Base-by-base conservation (phyloP, 2,113 vertebrate species). In the Ovis canadensis region DNA sequence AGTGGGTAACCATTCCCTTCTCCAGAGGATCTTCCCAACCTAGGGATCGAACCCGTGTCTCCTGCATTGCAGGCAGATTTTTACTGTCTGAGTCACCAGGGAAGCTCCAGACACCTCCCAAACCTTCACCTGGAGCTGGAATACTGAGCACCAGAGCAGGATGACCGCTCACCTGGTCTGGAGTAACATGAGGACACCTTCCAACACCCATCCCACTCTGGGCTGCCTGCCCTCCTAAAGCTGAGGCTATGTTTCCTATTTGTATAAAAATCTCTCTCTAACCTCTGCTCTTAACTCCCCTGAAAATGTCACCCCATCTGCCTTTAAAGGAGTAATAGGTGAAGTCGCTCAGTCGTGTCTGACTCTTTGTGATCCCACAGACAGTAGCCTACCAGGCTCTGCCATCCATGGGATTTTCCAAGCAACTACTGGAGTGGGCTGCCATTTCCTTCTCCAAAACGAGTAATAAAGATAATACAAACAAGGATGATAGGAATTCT, bases 141-240 rank as follows among this genome's bases (percentile, higher is more conserved):
- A 14, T 3, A 25, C 17, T 2, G 45, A 31, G 21, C 10, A 13
- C 7, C 45, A 17, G 45, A 2, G 27, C 7, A 7, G 67, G 0
- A 1, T 50, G 83, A 55, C 57, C 4, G 74, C 48, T 48, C 31
- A 3, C 33, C 60, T 55, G 33, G 6, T 17, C 81, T 52, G 71
- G n/a, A 67, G 15, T 29, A 12, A 23, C 33, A 9, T 3, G 1
- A 62, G 33, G n/a, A 48, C 48, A 15, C 33, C n/a, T 60, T 50
- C 62, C 40, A 50, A 50, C 29, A 11, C 1, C n/a, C 27, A 16
- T 6, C 74, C 54, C n/a, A 9, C 33, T 60, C n/a, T 2, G 5
- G 3, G 40, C 57, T 43, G 31, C 29, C 50, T 45, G 21, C 25
- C 16, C 29, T 40, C 36, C 81, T 87, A n/a, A 55, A 54, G 59